These are phyloP conservation scores for Pseudomugil gertrudae DNA, from an alignment of 2,797 vertebrate species.

Conservation along the genomic window DNA sequence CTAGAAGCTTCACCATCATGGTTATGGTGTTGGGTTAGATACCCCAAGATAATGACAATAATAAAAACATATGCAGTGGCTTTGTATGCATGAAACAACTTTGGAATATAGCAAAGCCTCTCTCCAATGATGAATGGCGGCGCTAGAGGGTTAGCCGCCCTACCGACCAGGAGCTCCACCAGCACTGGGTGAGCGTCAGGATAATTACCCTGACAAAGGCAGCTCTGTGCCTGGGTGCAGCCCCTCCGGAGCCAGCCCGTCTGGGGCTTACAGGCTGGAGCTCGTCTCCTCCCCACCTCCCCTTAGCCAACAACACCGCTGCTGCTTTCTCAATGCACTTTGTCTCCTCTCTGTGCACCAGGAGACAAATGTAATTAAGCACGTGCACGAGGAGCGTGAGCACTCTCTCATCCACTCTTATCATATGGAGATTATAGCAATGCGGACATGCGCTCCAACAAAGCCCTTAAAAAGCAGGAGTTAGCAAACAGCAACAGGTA, in stretches of 20 bases:
- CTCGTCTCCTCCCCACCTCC: constrained; percentile 84
- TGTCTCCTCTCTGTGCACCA: constrained; percentile 80
- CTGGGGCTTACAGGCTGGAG: constrained; percentile 94
- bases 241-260: constrained; percentile 97
- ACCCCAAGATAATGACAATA: constrained; percentile 3
- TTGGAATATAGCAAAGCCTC: constrained; percentile 44
- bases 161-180: constrained; percentile 76
- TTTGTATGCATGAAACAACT: constrained; percentile 16
- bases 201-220: constrained; percentile 99
- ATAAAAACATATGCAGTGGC: neutral
- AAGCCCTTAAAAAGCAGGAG: constrained; percentile 26
- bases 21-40: constrained; percentile 10
- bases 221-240: constrained; percentile 95
- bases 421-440: constrained; percentile 21
- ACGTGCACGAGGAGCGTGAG: constrained; percentile 21
- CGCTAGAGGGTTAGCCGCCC: constrained; percentile 69
- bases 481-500: constrained; percentile 36
- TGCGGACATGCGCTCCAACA: constrained; percentile 2
- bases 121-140: constrained; percentile 64
- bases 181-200: constrained; percentile 86
- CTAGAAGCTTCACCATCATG: constrained; percentile 29
- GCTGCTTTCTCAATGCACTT: constrained; percentile 88
- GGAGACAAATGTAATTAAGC: constrained; percentile 37
- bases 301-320: constrained; percentile 40
- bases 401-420: constrained; percentile 18